Conservation (phyloP, 2,113 vertebrate species). For the Poicephalus meyeri region DNA sequence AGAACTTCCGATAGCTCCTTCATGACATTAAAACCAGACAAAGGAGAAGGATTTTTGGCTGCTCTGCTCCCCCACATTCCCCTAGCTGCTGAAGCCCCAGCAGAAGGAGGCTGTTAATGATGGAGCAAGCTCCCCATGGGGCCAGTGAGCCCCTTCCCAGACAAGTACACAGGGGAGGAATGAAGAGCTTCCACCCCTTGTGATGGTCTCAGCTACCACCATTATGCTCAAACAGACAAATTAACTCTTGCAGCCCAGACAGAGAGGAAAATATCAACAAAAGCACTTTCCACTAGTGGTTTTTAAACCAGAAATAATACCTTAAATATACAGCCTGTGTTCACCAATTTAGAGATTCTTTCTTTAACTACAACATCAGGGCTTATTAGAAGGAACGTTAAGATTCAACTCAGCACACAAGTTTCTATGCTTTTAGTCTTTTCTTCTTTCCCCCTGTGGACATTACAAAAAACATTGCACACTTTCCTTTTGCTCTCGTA, state of each 20-base stretch:
- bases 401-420: background rate
- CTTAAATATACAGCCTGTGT: background rate
- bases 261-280: background rate
- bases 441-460: background rate
- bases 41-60: background rate
- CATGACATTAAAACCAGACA: background rate
- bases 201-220: background rate
- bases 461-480: background rate
- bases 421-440: background rate
- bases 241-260: background rate
- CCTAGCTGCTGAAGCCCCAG: background rate
- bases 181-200: background rate
- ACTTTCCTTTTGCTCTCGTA: background rate
- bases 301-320: background rate
- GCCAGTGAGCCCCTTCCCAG: background rate
- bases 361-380: background rate
- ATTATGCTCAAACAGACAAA: background rate
- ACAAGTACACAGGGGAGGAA: rapidly evolving
- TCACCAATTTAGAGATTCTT: background rate
- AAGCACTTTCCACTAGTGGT: background rate
- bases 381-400: background rate
- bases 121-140: rapidly evolving
- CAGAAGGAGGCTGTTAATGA: background rate
- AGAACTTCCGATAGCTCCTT: conserved; percentile 27
- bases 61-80: background rate